These are phyloP conservation scores for Nectonema munidae DNA, from an alignment of 2,888 invertebrate genomes.

Conservation along the genomic window DNA sequence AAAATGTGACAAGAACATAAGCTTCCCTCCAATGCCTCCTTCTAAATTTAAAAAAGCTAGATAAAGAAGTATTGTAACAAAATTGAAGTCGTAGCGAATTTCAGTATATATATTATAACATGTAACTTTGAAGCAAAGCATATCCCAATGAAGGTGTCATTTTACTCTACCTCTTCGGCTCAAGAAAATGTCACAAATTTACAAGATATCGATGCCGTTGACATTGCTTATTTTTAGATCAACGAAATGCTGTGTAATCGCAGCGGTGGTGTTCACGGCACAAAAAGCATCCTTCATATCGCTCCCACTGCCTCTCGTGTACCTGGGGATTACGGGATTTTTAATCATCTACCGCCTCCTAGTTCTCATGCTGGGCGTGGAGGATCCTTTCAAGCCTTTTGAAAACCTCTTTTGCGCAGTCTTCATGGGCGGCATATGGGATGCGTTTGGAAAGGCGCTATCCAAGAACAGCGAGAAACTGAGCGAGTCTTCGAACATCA, in stretches of 20 bases:
- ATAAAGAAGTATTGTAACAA: too few species aligned
- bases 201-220: too few species aligned
- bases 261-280: conserved; percentile 69
- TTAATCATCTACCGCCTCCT: conserved; percentile 35
- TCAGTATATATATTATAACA: too few species aligned
- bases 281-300: conserved; percentile 29
- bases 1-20: too few species aligned
- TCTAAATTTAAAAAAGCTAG: too few species aligned
- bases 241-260: conserved; percentile 74
- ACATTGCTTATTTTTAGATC: conserved; percentile 40
- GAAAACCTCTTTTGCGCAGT: conserved; percentile 86
- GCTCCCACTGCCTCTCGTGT: conserved; percentile 80
- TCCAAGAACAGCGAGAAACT: background rate
- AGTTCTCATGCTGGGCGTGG: conserved; percentile 70
- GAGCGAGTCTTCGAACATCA: too few species aligned
- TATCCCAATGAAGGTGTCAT: too few species aligned
- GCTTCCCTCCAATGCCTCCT: too few species aligned
- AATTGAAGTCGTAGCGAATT: too few species aligned
- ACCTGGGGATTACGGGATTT: conserved; percentile 36
- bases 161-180: too few species aligned
- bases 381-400: conserved; percentile 91
- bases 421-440: conserved; percentile 91
- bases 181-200: too few species aligned
- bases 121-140: too few species aligned
- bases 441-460: conserved; percentile 37